A percentile compares a stretch with the other conserved stretches of the same genome.
phyloP scores from a whole-genome alignment of 2,888 invertebrate genomes.

The Amorpha juglandis region DNA sequence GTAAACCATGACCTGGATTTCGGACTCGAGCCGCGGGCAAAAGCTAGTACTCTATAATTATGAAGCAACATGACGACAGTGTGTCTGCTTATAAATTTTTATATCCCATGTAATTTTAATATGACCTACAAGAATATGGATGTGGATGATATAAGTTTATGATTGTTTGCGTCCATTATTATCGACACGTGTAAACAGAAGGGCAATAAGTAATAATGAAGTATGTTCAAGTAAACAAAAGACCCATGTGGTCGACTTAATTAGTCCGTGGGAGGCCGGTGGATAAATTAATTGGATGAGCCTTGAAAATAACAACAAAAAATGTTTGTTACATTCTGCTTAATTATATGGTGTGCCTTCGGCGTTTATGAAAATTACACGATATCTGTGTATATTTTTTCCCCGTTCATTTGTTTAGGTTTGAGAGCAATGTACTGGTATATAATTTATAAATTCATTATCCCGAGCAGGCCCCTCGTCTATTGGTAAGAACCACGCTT shows the following conservation, averaged over 20 bases:
- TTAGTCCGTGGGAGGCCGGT: conserved; percentile 64
- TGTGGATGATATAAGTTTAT: background rate
- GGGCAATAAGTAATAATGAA: conserved; percentile 1
- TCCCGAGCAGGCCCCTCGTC: no score
- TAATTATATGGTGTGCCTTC: conserved; percentile 2
- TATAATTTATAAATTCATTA: no score
- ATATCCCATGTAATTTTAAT: background rate
- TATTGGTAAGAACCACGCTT: no score
- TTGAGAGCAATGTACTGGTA: no score
- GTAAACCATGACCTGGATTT: no score
- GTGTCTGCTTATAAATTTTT: background rate
- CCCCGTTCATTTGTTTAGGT: background rate
- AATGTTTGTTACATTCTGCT: conserved; percentile 38
- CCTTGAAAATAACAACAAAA: conserved; percentile 64
- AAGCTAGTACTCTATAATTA: no score
- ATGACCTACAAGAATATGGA: background rate
- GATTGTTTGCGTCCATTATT: background rate
- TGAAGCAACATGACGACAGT: background rate
- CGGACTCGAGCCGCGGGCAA: no score
- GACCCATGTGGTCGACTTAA: conserved; percentile 56
- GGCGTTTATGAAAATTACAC: no score
- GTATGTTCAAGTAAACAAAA: conserved; percentile 37
- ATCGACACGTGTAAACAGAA: conserved; percentile 10
- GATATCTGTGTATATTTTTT: background rate
- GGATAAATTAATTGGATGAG: conserved; percentile 56